Base-by-base conservation (phyloP, 1,140 invertebrate genomes). In the Microplitis mediator region DNA sequence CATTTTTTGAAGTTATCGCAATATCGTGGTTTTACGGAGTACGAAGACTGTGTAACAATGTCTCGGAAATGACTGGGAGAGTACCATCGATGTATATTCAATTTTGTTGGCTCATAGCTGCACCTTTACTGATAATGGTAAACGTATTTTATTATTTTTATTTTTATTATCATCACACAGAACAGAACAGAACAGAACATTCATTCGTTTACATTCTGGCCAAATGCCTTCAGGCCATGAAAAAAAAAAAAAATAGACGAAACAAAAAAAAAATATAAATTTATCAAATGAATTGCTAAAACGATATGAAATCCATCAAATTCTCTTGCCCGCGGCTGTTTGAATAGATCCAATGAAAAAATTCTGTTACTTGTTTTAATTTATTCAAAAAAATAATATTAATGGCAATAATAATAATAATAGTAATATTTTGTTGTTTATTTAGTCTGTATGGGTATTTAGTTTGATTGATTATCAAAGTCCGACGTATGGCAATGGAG, bases 21-120 rank as follows among this genome's bases (percentile, higher is more conserved):
- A 92, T 97, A 50, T 92, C 94, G 0, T 97, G 96, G 96, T 92
- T 96, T 79, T 98, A 97, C 84, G 95, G 95, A n/a, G 93, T 94
- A 0, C 90, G 90, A 50, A 88, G 93, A 74, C 81, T 98, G 58
- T 91, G 93, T 3, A 90, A 89, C 74, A 95, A 97, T 82, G 91
- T 97, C 6, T 91, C 93, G 81, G 93, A 95, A 80, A 97, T 97
- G 95, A 96, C 95, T 13, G 95, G 95, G 68, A 88, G 88, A 14
- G 85, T 90, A 66, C 95, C 95, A 0, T 93, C 92, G 0, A 79
- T 92, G 3, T 97, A 96, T 85, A 93, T 97, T 79, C 90, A 92
- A 73, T 91, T 93, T 73, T 97, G 95, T 81, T 97, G 95, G 95
- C 89, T 94, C 13, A 86, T 94, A 63, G 90, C 93, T 0, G 90